phyloP scores from a whole-genome alignment of 2,113 vertebrate genomes.

The Ginglymostoma cirratum region DNA sequence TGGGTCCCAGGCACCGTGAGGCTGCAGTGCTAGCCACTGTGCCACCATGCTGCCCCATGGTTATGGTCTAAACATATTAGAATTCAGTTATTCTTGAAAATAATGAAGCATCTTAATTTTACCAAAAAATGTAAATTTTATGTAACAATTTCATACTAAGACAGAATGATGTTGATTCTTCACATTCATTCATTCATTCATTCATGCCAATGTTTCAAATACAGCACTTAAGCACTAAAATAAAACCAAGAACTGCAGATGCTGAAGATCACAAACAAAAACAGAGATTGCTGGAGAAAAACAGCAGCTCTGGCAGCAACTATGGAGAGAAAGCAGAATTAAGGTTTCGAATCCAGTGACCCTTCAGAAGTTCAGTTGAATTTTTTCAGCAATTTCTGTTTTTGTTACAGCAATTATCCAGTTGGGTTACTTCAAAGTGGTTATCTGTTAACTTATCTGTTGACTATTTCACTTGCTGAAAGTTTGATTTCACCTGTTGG shows the following conservation, averaged over 20 bases:
- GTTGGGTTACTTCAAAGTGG: not conserved
- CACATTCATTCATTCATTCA: not conserved
- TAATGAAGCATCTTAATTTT: not conserved
- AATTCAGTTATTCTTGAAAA: not conserved
- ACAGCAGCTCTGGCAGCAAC: no score
- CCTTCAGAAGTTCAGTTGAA: no score
- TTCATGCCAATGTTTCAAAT: not conserved
- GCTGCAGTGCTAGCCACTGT: no score
- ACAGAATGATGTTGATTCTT: not conserved
- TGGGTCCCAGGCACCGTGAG: no score
- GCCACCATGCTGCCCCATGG: no score
- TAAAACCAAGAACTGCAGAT: no score
- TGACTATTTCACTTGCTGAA: not conserved
- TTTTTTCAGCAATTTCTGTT: no score
- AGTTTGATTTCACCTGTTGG: not conserved
- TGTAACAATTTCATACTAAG: not conserved
- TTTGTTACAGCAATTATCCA: no score
- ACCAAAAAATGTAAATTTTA: not conserved
- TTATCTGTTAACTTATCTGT: not conserved
- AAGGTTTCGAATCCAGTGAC: no score
- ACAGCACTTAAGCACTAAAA: not conserved
- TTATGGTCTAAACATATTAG: not conserved
- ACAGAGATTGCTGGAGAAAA: no score
- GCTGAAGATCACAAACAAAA: no score
- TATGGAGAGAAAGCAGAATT: no score